Evolutionary conservation across 2,888 invertebrate genomes (phyloP).

Genomic region (Physocephala rufipes): DNA sequence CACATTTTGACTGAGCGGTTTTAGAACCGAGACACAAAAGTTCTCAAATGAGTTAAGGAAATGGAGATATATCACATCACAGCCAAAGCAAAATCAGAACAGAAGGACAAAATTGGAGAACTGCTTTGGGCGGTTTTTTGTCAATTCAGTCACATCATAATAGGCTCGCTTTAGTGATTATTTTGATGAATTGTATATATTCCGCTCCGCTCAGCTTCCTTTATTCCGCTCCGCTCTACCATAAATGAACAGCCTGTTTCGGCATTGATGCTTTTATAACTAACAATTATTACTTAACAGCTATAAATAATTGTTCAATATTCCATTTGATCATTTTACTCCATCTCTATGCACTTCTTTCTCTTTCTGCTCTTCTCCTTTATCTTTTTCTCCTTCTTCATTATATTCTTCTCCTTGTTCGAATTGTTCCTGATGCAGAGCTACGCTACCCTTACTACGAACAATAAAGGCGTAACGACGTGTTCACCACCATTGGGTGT

Average conservation of each 20-base stretch:
- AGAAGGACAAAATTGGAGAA: neutral
- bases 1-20: neutral
- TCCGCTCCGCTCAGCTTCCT: too few relatives aligned
- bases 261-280: too few relatives aligned
- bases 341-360: neutral
- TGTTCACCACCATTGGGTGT: conserved; percentile 64
- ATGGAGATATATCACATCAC: neutral
- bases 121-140: neutral
- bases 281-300: too few relatives aligned
- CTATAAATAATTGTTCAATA: too few relatives aligned
- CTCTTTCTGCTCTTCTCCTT: neutral
- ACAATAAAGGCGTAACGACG: conserved; percentile 72
- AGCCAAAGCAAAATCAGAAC: neutral
- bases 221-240: too few relatives aligned
- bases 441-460: conserved; percentile 75
- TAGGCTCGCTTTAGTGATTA: neutral
- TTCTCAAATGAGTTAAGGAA: neutral
- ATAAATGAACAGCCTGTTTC: too few relatives aligned
- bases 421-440: conserved; percentile 68
- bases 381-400: conserved; percentile 33
- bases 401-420: conserved; percentile 17
- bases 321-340: neutral
- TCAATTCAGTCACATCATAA: neutral
- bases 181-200: neutral
- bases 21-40: too few relatives aligned